A percentile compares a stretch with the other conserved stretches of the same genome.
phyloP scores from a whole-genome alignment of 1,140 invertebrate species.

The Drosophila persimilis region DNA sequence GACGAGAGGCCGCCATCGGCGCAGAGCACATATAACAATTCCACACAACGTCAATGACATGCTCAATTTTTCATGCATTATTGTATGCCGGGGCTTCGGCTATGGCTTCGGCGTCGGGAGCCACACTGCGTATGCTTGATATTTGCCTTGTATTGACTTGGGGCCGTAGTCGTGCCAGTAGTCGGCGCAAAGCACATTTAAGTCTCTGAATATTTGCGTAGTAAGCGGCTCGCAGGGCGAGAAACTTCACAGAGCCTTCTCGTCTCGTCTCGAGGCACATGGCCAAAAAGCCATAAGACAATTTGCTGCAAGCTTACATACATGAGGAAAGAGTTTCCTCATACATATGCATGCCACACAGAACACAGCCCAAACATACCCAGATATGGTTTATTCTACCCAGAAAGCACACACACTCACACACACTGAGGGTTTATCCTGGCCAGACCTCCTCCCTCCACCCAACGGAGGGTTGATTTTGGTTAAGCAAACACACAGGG shows the following conservation, averaged over 20 bases:
- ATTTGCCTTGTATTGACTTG: constrained; percentile 66
- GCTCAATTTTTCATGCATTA: constrained; percentile 76
- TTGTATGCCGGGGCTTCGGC: constrained; percentile 36
- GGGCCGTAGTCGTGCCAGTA: neutral
- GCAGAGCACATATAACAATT: constrained; percentile 33
- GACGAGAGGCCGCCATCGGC: constrained; percentile 23
- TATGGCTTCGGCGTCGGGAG: neutral
- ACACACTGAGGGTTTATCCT: constrained; percentile 12
- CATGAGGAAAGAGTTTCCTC: neutral
- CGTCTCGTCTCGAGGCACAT: constrained; percentile 6
- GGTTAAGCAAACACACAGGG: constrained; percentile 47
- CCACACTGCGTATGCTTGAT: constrained; percentile 76
- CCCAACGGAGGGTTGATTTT: constrained; percentile 21
- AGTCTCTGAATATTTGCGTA: constrained; percentile 72
- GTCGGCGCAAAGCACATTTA: constrained; percentile 65
- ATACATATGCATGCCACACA: constrained; percentile 12
- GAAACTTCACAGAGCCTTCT: constrained; percentile 22
- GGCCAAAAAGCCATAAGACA: constrained; percentile 71
- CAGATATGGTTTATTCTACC: no score
- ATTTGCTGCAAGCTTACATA: constrained; percentile 55
- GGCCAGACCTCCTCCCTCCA: constrained; percentile 1
- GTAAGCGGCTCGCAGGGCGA: constrained; percentile 37
- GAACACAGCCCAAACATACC: no score
- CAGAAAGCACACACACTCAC: neutral
- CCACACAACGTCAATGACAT: constrained; percentile 67